phyloP scores from a whole-genome alignment of 37 sponge, comb jelly and placozoan species.

The Halisarca cf. caerulea region DNA sequence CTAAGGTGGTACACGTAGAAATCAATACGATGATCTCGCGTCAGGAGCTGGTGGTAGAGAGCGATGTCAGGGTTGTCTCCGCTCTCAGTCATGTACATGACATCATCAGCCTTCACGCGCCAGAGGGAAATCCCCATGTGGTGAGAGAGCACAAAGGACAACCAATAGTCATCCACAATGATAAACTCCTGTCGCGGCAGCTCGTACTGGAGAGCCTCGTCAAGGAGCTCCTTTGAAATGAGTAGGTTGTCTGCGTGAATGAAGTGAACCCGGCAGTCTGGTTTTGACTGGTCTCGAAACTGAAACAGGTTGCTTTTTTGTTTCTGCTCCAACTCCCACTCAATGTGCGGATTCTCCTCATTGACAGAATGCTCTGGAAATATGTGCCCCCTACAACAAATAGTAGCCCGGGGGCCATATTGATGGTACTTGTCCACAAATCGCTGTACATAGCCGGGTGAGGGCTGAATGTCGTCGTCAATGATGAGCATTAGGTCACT shows the following conservation, averaged over 20 bases:
- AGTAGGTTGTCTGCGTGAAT: constrained; percentile 59
- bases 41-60: constrained; percentile 44
- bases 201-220: constrained; percentile 12
- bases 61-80: constrained; percentile 46
- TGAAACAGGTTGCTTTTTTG: not conserved
- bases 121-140: constrained; percentile 44
- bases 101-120: constrained; percentile 47
- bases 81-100: constrained; percentile 26
- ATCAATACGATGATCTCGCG: constrained; percentile 48
- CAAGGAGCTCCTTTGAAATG: constrained; percentile 39
- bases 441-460: constrained; percentile 28
- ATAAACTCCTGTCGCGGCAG: constrained; percentile 44
- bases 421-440: constrained; percentile 51
- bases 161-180: constrained; percentile 69
- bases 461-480: constrained; percentile 63
- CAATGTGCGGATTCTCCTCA: constrained; percentile 50
- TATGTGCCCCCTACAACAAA: constrained; percentile 63
- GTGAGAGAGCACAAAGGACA: constrained; percentile 70
- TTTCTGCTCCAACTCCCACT: constrained; percentile 43
- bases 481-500: constrained; percentile 59
- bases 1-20: constrained; percentile 65
- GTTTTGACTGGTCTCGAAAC: not conserved
- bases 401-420: constrained; percentile 52
- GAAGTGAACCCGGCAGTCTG: constrained; percentile 45
- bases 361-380: constrained; percentile 30